Evolutionary conservation across 2,888 invertebrate genomes (phyloP), one percentile per base, ranked within the genome.

Genomic region (Ophraella communa): DNA sequence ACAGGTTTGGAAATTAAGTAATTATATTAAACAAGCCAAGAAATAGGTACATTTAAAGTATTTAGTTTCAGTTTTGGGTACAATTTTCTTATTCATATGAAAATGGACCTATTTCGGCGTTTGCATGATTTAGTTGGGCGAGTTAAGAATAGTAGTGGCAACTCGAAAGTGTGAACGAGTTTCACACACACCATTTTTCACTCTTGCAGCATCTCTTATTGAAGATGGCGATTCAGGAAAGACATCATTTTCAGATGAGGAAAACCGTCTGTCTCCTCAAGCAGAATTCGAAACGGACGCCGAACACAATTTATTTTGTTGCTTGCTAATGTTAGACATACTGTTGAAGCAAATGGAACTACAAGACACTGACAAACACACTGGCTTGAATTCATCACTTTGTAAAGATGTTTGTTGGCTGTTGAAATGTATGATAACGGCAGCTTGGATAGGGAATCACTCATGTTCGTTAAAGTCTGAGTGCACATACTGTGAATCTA

Each of bases 281-380:
- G 87, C 88, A 65, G 90, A 90, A 76, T 91, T 91, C 61, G 89
- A 91, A 70, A 86, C 87, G 0, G 90, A 90, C 72, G 86, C 88
- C 14, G 91, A 91, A 76, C 84, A 90, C 57, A 94, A 95, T 80
- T 85, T 97, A n/a, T 93, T 94, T 0, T 97, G 97, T 78, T 98
- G 96, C 80, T 95, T 98, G 71, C 87, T 98, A 39, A 97, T 98
- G 96, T 84, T 98, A 68, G 98, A 99, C 79, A 92, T 98, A 72
- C 84, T 97, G 52, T 84, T 98, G 11, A 96, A 96, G 84, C 98
- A 99, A 90, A 89, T 95, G 88, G 93, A 94, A 78, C 84, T 95
- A 11, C 94, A 95, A 81, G 91, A 93, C 74, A 86, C 93, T n/a
- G 91, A 92, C 72, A 87, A 88, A 70, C 92, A 94, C 77, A 89